Evolutionary conservation across 2,888 invertebrate species (phyloP).

Genomic region (Andrena chrysosceles): DNA sequence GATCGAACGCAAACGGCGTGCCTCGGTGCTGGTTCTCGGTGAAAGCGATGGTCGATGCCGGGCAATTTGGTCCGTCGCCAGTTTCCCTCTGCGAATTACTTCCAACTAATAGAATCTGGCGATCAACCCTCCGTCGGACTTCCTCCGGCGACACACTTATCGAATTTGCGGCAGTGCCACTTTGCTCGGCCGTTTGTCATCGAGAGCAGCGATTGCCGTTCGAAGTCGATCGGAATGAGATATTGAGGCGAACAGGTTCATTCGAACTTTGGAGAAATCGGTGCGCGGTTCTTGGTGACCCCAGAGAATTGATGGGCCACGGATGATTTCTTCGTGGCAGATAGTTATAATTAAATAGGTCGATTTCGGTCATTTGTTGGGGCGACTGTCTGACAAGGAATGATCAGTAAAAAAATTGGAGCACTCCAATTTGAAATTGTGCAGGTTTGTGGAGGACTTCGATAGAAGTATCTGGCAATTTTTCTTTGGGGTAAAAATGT

Average conservation of each 20-base stretch:
- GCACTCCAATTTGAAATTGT: no score
- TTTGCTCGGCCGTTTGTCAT: neutral
- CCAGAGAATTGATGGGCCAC: neutral
- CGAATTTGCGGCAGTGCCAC: neutral
- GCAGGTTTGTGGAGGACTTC: no score
- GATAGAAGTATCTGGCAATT: no score
- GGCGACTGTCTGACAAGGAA: no score
- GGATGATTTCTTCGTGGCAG: neutral
- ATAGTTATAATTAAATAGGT: no score
- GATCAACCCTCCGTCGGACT: neutral
- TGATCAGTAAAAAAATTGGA: no score
- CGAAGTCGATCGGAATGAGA: neutral
- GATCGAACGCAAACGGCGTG: no score
- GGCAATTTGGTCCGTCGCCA: slow-evolving; percentile 1
- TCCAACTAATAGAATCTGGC: slow-evolving; percentile 1
- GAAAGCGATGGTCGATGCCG: neutral
- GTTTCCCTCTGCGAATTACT: slow-evolving; percentile 3
- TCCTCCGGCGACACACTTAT: neutral
- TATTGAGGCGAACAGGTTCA: neutral
- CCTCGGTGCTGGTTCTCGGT: neutral
- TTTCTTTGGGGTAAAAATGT: no score
- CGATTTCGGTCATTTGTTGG: no score
- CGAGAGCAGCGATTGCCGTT: neutral
- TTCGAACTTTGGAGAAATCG: neutral
- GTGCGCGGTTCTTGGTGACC: neutral